These are phyloP conservation scores for Octonoba sinensis DNA, from an alignment of 2,888 invertebrate genomes.

Conservation along the genomic window DNA sequence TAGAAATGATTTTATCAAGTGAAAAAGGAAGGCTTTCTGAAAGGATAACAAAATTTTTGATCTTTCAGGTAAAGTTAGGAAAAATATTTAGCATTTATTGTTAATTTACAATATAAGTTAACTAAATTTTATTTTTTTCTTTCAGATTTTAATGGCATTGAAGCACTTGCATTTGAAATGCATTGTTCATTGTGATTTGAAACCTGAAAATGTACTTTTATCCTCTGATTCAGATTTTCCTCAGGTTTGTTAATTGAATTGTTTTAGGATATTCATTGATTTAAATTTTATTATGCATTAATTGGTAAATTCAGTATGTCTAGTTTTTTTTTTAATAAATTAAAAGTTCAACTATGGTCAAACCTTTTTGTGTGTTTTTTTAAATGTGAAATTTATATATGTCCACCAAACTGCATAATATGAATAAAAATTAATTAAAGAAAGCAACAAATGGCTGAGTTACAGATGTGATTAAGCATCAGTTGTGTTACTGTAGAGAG, in stretches of 20 bases:
- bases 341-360: too few species aligned
- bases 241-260: conserved; percentile 78
- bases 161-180: conserved; percentile 98
- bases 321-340: too few species aligned
- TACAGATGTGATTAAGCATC: too few species aligned
- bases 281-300: too few species aligned
- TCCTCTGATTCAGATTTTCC: conserved; percentile 95
- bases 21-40: conserved; percentile 94
- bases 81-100: conserved; percentile 1
- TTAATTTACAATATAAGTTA: neutral
- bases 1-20: conserved; percentile 98
- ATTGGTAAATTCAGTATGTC: too few species aligned
- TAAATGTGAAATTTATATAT: too few species aligned
- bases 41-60: conserved; percentile 94
- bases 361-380: too few species aligned
- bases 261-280: too few species aligned
- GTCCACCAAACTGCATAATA: too few species aligned
- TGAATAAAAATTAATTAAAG: too few species aligned
- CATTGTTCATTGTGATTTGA: conserved; percentile 97
- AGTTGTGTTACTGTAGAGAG: too few species aligned
- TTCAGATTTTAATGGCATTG: conserved; percentile 88
- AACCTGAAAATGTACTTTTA: conserved; percentile 97
- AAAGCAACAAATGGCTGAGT: too few species aligned
- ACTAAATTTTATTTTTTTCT: conserved; percentile 4
- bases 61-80: conserved; percentile 82